Base-by-base conservation (phyloP, 2,888 invertebrate species). In the Aspidapion aeneum region DNA sequence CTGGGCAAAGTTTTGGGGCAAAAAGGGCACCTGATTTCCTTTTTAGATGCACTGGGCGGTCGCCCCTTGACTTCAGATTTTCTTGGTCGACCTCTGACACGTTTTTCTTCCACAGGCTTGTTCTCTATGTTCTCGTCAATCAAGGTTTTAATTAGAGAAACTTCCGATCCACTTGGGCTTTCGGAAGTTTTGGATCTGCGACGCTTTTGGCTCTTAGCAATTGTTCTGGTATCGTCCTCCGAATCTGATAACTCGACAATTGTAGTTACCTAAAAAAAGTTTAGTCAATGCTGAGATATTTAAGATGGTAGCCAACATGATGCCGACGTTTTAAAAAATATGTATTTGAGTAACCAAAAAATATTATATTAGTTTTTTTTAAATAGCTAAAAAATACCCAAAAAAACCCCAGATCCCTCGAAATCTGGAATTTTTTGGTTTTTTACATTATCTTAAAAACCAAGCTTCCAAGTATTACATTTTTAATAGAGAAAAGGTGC, bases 1-100 rank as follows among this genome's bases (percentile, higher is more conserved):
- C 76, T 79, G n/a, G 79, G 76, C 66, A 79, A 80, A 1, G 75
- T 72, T 70, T 79, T 79, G 0, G 76, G 67, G 68, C 79, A 80
- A 60, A 75, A 72, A 0, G 75, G 73, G 66, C 80, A 80, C 52
- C 69, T 71, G 60, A 74, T 70, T 62, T 76, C 74, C 51, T 69
- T 66, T 35, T 72, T 73, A 0, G 51, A 21, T 35, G 12, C 35
- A 35, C 35, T 35, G 35, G 35, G 35, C 3, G 35, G 35, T 35
- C 35, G 3, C 5, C 35, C 35, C 12, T 35, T 35, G 5, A 35
- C 35, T 35, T 19, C 56, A 21, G 56, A 19, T 18, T 58, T 49
- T n/a, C 21, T n/a, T 5, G 58, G 58, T 9, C 56, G 56, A 18
- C 22, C 62, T 20, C 62, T 68, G 0, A 18, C 35, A 22, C 22